Evolutionary conservation across 2,113 vertebrate species (phyloP).

Genomic region (Rhinolophus sinicus): DNA sequence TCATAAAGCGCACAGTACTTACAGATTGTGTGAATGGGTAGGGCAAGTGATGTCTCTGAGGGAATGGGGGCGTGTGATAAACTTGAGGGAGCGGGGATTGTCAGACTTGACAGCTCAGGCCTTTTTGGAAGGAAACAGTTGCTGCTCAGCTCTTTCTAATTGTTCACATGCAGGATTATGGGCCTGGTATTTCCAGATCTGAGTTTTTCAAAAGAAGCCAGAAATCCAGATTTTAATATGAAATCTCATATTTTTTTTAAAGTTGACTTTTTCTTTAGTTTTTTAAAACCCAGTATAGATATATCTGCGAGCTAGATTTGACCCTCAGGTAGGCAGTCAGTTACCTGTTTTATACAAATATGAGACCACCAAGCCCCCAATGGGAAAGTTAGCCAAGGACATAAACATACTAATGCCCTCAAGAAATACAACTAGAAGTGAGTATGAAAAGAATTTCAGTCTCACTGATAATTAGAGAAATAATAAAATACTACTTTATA

Average conservation of each 20-base stretch:
- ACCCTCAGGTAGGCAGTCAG: not conserved
- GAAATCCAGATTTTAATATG: not conserved
- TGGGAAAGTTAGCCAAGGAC: not conserved
- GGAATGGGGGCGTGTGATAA: fast-evolving
- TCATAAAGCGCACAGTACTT: not conserved
- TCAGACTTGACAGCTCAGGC: not conserved
- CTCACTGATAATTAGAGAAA: not conserved
- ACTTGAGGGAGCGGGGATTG: fast-evolving
- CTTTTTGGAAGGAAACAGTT: not conserved
- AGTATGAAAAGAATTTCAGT: not conserved
- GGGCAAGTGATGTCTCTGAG: not conserved
- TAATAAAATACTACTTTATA: not conserved
- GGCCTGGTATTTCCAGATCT: not conserved
- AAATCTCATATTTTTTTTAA: not conserved
- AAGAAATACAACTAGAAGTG: not conserved
- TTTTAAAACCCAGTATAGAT: not conserved
- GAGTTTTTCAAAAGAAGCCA: conserved; percentile 27
- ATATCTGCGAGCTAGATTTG: not conserved
- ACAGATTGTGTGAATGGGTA: not conserved
- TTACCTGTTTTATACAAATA: not conserved
- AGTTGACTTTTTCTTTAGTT: not conserved
- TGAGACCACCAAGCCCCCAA: not conserved
- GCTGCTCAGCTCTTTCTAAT: not conserved
- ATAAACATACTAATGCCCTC: not conserved
- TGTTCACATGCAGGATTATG: not conserved